Conservation (phyloP, 2,113 vertebrate species). For the Rhinopomastus cyanomelas region DNA sequence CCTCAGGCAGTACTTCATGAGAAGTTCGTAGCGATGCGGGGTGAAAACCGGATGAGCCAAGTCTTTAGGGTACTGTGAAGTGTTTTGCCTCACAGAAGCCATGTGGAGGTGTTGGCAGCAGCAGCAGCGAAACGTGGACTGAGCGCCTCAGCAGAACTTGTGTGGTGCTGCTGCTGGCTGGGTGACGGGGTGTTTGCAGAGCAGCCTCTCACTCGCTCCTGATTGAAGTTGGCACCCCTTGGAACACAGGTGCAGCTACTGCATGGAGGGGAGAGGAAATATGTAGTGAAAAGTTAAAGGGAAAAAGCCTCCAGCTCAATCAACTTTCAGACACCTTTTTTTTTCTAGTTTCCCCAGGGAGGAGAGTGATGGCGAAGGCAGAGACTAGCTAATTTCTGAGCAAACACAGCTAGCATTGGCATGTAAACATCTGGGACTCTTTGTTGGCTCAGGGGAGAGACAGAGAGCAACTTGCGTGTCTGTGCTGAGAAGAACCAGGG, state of each 20-base stretch:
- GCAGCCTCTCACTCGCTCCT: background rate
- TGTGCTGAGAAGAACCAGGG: too few species aligned
- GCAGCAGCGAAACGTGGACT: background rate
- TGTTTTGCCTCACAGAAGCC: background rate
- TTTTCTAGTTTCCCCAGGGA: too few species aligned
- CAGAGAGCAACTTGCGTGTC: accelerated
- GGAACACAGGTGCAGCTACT: background rate
- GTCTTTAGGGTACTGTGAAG: background rate
- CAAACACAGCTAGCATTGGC: background rate
- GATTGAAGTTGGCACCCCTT: background rate
- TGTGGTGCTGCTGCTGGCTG: background rate
- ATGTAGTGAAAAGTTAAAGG: background rate
- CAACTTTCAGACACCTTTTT: background rate
- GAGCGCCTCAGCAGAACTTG: background rate
- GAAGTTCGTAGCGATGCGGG: background rate
- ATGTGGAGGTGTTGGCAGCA: background rate
- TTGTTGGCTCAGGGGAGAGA: background rate
- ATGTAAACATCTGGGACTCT: background rate
- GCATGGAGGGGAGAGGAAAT: background rate
- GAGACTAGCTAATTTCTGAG: background rate
- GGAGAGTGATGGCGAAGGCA: background rate
- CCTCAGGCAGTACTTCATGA: background rate
- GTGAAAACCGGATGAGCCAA: background rate
- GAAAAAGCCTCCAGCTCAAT: background rate
- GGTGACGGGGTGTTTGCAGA: accelerated